A percentile compares a stretch with the other conserved stretches of the same genome.
Evolutionary conservation across 2,113 vertebrate genomes (phyloP).

Genomic region (Etheostoma cragini): DNA sequence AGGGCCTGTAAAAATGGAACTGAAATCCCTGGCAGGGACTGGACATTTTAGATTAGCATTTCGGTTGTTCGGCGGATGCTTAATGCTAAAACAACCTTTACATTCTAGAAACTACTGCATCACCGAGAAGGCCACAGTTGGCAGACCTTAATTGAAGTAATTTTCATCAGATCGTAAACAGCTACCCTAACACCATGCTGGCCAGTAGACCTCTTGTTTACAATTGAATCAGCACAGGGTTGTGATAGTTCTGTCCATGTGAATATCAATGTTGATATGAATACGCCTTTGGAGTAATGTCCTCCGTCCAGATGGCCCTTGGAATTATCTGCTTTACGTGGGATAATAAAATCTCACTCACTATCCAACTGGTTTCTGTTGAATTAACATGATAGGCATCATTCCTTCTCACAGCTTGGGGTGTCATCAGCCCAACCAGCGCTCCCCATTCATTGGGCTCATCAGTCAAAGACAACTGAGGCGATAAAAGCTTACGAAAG

Average conservation of each 20-base stretch:
- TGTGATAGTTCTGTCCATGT: conserved; percentile 14
- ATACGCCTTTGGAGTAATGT: conserved; percentile 54
- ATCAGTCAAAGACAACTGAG: conserved; percentile 73
- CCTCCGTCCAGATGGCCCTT: conserved; percentile 64
- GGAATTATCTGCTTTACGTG: conserved; percentile 66
- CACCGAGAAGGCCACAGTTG: conserved; percentile 11
- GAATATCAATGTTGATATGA: conserved; percentile 52
- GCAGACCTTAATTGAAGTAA: not conserved
- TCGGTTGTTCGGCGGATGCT: conserved; percentile 38
- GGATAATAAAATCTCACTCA: conserved; percentile 80
- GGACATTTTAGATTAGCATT: conserved; percentile 51
- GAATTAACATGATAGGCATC: conserved; percentile 74
- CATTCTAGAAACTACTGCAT: conserved; percentile 26
- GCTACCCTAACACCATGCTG: not conserved
- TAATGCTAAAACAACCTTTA: conserved; percentile 30
- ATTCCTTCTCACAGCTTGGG: conserved; percentile 59
- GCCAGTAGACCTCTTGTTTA: conserved; percentile 34
- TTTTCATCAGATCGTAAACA: conserved; percentile 12
- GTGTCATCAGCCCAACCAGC: conserved; percentile 59
- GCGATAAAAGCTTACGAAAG: conserved; percentile 63
- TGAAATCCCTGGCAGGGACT: conserved; percentile 49
- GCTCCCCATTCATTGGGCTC: conserved; percentile 40
- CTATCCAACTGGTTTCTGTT: conserved; percentile 71
- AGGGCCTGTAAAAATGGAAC: conserved; percentile 49
- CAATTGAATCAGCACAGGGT: conserved; percentile 20